A percentile compares a stretch with the other conserved stretches of the same genome.
Conservation (phyloP, 2,113 vertebrate species). For the Seriola quinqueradiata region DNA sequence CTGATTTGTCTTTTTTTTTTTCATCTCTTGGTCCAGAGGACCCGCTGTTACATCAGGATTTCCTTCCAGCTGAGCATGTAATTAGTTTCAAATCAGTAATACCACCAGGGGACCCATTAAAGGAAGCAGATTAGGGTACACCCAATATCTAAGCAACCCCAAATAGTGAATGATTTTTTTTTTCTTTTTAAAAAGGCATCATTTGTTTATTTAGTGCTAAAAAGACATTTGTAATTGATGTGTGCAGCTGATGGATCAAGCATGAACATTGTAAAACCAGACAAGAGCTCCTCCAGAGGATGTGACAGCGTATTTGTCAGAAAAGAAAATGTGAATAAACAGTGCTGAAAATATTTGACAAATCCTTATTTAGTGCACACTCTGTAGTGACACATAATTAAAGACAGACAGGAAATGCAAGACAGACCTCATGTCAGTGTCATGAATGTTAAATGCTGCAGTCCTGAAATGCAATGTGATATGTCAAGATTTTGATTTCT, state of each 20-base stretch:
- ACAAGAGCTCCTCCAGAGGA: neutral
- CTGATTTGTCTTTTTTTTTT: conserved; percentile 26
- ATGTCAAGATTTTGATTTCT: neutral
- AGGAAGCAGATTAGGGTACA: conserved; percentile 53
- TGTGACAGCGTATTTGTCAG: neutral
- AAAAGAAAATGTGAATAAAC: neutral
- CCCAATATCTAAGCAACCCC: conserved; percentile 30
- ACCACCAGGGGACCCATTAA: conserved; percentile 73
- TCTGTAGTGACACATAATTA: neutral
- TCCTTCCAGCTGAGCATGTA: conserved; percentile 78
- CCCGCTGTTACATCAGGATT: conserved; percentile 70
- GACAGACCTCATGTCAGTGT: neutral
- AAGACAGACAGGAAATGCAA: neutral
- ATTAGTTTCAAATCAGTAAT: conserved; percentile 79
- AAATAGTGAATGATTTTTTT: conserved; percentile 46
- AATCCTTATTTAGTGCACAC: neutral
- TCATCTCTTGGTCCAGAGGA: conserved; percentile 20
- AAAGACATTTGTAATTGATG: neutral
- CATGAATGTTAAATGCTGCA: neutral
- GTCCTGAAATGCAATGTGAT: neutral
- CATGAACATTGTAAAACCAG: neutral
- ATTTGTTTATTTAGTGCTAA: neutral
- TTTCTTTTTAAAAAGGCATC: neutral
- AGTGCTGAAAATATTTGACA: neutral
- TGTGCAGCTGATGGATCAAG: conserved; percentile 9